Percentiles rank a stretch among this genome's conserved stretches.
phyloP scores from a whole-genome alignment of 2,888 invertebrate genomes.

The Agonopterix heracliana region DNA sequence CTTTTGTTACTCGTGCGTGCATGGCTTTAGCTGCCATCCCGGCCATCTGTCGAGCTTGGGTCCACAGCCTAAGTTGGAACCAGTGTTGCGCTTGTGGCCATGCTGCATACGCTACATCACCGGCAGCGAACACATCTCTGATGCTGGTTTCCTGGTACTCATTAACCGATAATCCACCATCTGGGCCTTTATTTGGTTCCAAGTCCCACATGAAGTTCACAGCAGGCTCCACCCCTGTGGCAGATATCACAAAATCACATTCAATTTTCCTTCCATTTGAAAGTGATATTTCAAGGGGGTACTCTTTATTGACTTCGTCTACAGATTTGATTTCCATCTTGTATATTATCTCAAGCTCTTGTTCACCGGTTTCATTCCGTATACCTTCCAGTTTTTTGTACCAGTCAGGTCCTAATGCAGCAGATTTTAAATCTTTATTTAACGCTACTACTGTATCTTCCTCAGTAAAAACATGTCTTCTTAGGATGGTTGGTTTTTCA shows the following conservation, averaged over 20 bases:
- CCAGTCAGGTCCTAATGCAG: conserved; percentile 99
- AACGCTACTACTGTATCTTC: conserved; percentile 56
- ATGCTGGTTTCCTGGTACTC: conserved; percentile 89
- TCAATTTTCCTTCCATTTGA: conserved; percentile 82
- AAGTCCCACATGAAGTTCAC: conserved; percentile 74
- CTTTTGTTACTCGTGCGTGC: conserved; percentile 77
- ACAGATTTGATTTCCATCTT: conserved; percentile 73
- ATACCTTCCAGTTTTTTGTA: conserved; percentile 78
- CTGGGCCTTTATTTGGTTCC: conserved; percentile 72
- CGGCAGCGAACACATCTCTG: conserved; percentile 91
- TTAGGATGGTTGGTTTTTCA: conserved; percentile 49
- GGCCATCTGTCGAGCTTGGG: conserved; percentile 99
- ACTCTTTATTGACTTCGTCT: conserved; percentile 54
- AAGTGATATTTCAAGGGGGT: conserved; percentile 84
- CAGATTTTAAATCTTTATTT: conserved; percentile 79
- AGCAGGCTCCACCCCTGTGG: conserved; percentile 92
- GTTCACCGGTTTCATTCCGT: conserved; percentile 69
- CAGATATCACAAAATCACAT: conserved; percentile 95
- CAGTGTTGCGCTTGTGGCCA: conserved; percentile 89
- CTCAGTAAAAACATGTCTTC: conserved; percentile 82
- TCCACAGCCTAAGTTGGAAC: conserved; percentile 98
- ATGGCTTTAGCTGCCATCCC: conserved; percentile 94
- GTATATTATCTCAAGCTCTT: conserved; percentile 78
- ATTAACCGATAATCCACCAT: conserved; percentile 92
- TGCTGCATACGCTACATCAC: conserved; percentile 92